These are phyloP conservation scores for Sarcophaga bullata DNA, from an alignment of 1,140 invertebrate species.

Conservation along the genomic window DNA sequence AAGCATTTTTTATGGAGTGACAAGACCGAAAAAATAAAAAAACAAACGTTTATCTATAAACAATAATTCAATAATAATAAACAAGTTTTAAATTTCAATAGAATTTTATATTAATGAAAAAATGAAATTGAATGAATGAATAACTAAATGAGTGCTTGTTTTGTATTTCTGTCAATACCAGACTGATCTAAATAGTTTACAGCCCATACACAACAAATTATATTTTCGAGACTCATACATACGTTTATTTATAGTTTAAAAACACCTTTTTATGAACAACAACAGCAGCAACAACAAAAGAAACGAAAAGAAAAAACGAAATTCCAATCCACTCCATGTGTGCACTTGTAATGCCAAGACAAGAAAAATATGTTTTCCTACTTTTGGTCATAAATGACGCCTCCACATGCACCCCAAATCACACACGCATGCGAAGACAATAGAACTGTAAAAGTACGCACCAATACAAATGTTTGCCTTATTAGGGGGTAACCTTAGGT, in stretches of 20 bases:
- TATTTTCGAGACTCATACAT: neutral
- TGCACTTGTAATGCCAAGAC: constrained; percentile 10
- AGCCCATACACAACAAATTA: constrained; percentile 3
- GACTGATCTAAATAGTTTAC: constrained; percentile 21
- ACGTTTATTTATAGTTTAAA: neutral
- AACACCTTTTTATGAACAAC: neutral
- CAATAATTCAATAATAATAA: constrained; percentile 3
- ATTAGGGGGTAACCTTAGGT: too few relatives aligned
- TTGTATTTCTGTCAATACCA: neutral
- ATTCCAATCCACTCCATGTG: neutral
- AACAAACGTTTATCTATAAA: neutral
- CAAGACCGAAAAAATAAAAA: constrained; percentile 4
- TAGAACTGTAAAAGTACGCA: too few relatives aligned
- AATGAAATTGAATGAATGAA: neutral
- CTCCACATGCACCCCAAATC: neutral
- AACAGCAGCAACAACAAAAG: neutral
- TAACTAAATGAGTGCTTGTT: neutral
- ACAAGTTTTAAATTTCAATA: neutral
- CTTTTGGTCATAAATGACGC: constrained; percentile 20
- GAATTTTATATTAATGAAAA: neutral
- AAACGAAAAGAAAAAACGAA: neutral
- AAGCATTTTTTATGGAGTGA: constrained; percentile 11
- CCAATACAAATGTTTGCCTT: too few relatives aligned
- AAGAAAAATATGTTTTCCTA: constrained; percentile 14
- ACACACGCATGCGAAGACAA: too few relatives aligned